phyloP scores from a whole-genome alignment of 2,888 invertebrate species.

The Cantharis rustica region DNA sequence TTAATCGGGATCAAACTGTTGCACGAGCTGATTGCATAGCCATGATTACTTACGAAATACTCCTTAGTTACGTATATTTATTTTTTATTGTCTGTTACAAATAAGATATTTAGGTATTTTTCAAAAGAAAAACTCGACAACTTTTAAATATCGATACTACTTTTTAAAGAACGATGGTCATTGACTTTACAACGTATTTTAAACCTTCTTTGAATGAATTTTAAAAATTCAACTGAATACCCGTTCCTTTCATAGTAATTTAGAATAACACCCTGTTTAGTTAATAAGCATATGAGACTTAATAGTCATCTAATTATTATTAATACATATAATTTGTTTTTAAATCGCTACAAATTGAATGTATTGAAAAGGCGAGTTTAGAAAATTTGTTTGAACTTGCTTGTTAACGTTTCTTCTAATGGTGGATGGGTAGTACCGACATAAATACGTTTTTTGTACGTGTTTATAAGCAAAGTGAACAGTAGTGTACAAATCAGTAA shows the following conservation, averaged over 20 bases:
- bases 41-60: not conserved
- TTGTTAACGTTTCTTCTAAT: not conserved
- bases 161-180: not conserved
- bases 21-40: not conserved
- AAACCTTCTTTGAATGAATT: not conserved
- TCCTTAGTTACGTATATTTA: not conserved
- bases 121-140: not conserved
- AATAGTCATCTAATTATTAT: not conserved
- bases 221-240: not conserved
- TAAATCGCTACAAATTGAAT: not conserved
- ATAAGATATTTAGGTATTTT: not conserved
- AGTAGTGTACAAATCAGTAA: constrained; percentile 27
- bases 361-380: not conserved
- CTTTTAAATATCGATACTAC: not conserved
- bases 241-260: not conserved
- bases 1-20: not conserved
- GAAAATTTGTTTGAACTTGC: not conserved
- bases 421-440: not conserved
- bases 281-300: not conserved
- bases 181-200: not conserved
- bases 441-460: not conserved
- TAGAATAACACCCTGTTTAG: not conserved
- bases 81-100: not conserved
- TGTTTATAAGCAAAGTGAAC: constrained; percentile 12
- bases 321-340: not conserved